Conservation (phyloP, 2,888 invertebrate genomes). For the Hypercompe scribonia region DNA sequence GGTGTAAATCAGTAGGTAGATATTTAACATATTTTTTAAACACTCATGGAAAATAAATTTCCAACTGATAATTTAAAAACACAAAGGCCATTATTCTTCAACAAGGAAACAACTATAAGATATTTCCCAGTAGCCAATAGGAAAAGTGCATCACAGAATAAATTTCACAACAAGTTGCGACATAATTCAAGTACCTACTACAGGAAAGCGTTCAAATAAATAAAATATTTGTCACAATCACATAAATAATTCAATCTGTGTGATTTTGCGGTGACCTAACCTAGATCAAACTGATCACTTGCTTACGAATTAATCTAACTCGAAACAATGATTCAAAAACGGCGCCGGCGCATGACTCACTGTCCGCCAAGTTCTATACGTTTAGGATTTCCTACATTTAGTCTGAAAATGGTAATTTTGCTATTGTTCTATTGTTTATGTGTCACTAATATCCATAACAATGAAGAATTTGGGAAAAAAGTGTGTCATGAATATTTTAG, state of each 20-base stretch:
- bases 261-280: conserved; percentile 60
- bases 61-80: not conserved
- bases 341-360: conserved; percentile 43
- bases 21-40: too few relatives aligned
- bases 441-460: conserved; percentile 45
- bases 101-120: not conserved
- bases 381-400: conserved; percentile 49
- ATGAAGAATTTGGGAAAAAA: conserved; percentile 37
- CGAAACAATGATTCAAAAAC: conserved; percentile 48
- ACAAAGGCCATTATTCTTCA: not conserved
- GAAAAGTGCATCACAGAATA: conserved; percentile 10
- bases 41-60: not conserved
- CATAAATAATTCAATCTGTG: conserved; percentile 62
- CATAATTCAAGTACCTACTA: conserved; percentile 19
- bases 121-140: not conserved
- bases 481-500: conserved; percentile 4
- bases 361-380: conserved; percentile 30
- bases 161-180: conserved; percentile 3
- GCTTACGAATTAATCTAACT: conserved; percentile 58
- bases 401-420: conserved; percentile 48
- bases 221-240: conserved; percentile 48
- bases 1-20: too few relatives aligned
- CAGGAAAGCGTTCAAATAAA: conserved; percentile 54
- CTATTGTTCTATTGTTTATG: conserved; percentile 53
- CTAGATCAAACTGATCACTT: conserved; percentile 55